Percentiles rank a stretch among this genome's conserved stretches.
Evolutionary conservation across 2,797 vertebrate species (phyloP).

Genomic region (Siniperca undulata): DNA sequence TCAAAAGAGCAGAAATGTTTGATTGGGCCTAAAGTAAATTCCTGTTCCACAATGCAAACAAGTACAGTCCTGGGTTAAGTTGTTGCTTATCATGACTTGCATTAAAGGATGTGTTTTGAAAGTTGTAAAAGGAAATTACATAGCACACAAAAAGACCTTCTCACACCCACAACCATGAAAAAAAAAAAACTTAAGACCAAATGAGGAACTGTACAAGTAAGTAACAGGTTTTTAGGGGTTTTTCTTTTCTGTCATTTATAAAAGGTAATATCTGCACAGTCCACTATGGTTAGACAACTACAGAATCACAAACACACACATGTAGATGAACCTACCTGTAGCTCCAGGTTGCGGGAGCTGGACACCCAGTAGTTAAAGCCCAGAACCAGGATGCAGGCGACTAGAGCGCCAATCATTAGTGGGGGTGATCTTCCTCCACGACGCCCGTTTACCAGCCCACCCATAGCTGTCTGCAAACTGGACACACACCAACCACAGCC

Average conservation of each 20-base stretch:
- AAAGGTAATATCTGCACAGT: background rate
- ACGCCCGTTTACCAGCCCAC: constrained; percentile 90
- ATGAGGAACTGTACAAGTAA: constrained; percentile 1
- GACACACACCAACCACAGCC: constrained; percentile 39
- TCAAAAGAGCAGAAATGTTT: background rate
- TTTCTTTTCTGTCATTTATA: background rate
- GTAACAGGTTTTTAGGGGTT: background rate
- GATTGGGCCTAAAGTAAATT: background rate
- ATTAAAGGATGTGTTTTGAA: background rate
- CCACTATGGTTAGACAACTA: background rate
- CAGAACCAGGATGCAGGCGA: constrained; percentile 91
- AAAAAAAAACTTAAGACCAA: background rate
- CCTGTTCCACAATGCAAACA: background rate
- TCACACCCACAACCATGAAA: background rate
- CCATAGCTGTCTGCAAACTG: constrained; percentile 81
- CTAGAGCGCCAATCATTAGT: constrained; percentile 89
- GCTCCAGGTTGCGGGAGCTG: constrained; percentile 91
- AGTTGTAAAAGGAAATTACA: background rate
- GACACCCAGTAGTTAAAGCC: constrained; percentile 98
- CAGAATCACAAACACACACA: background rate
- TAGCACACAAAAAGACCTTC: background rate
- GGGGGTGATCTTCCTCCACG: constrained; percentile 92
- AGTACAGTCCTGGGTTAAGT: background rate
- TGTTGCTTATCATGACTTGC: background rate
- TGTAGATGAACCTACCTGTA: constrained; percentile 86